Evolutionary conservation across 2,113 vertebrate genomes (phyloP).

Genomic region (Anhinga rufa): DNA sequence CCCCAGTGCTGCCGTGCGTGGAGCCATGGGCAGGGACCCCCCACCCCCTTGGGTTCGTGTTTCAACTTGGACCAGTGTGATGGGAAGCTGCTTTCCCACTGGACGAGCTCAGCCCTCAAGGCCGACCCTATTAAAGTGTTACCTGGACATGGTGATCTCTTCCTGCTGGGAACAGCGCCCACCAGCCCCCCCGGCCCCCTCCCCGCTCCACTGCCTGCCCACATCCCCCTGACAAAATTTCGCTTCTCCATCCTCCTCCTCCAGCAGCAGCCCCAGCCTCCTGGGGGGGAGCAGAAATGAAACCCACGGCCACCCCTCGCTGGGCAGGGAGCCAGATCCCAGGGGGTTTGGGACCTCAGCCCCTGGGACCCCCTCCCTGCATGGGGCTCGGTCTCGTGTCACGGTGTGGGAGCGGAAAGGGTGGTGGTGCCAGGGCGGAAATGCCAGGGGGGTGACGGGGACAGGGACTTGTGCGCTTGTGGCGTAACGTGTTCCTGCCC

Average conservation of each 20-base stretch:
- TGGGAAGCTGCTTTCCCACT: neutral
- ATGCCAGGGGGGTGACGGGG: neutral
- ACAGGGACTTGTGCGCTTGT: neutral
- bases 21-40: neutral
- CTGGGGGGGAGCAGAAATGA: neutral
- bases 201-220: neutral
- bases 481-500: slow-evolving; percentile 8
- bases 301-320: neutral
- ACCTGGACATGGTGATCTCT: neutral
- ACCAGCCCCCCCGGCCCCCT: neutral
- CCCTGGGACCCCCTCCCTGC: neutral
- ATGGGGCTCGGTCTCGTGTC: neutral
- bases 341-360: neutral
- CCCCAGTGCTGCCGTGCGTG: accelerated
- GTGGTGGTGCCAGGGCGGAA: neutral
- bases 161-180: neutral
- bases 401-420: neutral
- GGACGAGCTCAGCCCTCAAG: neutral
- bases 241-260: neutral
- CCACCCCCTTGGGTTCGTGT: neutral
- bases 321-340: neutral
- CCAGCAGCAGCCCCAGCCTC: neutral
- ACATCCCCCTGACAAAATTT: neutral
- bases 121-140: neutral
- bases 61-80: accelerated